These are phyloP conservation scores for Heliconius congener DNA, from an alignment of 1,140 invertebrate species.

Conservation along the genomic window DNA sequence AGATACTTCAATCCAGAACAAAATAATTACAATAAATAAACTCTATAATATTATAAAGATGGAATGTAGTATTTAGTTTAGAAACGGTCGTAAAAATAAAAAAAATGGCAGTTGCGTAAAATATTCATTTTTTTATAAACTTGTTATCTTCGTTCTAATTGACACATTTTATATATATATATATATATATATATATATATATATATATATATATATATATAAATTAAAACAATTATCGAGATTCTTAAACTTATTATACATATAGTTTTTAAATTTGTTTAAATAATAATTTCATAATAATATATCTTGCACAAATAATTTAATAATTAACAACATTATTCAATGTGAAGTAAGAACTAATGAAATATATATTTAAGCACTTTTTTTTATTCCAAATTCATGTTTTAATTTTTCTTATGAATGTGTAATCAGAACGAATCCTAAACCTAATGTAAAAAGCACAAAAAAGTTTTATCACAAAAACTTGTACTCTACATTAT, in stretches of 20 bases:
- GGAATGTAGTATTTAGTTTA: slow-evolving; percentile 26
- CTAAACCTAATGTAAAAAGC: not conserved
- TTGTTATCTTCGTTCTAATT: not conserved
- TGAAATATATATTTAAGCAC: no score
- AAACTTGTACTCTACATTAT: not conserved
- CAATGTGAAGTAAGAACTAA: no score
- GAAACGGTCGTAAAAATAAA: slow-evolving; percentile 11
- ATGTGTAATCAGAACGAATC: not conserved
- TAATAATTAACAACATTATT: no score
- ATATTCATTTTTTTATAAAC: not conserved
- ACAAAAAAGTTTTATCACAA: not conserved
- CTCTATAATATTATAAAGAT: slow-evolving; percentile 13
- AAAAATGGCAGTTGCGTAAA: slow-evolving; percentile 24
- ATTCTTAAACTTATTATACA: not conserved
- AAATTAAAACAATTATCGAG: not conserved
- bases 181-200: no score
- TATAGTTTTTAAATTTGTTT: not conserved
- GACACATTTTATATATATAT: not conserved
- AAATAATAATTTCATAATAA: not conserved
- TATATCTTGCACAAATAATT: no score
- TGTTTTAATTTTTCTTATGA: not conserved
- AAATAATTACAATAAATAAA: slow-evolving; percentile 34
- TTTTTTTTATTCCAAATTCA: not conserved
- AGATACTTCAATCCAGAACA: slow-evolving; percentile 43
- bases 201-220: no score